These are phyloP conservation scores for Calcarius lapponicus DNA, from an alignment of 2,797 vertebrate species.

Conservation along the genomic window DNA sequence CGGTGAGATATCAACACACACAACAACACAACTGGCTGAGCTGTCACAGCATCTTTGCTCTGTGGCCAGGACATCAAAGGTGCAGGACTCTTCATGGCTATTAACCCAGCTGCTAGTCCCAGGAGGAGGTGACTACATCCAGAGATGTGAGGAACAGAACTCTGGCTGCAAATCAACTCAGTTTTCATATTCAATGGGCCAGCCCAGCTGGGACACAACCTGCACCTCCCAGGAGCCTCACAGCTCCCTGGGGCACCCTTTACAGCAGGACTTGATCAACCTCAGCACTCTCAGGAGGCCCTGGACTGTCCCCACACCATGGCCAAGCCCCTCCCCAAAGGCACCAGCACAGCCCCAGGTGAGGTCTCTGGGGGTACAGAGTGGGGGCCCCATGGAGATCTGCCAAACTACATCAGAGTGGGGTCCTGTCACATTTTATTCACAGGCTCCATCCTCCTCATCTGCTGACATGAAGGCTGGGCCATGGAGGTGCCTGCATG, in stretches of 20 bases:
- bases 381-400: neutral
- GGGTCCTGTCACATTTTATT: neutral
- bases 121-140: neutral
- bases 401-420: neutral
- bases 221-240: neutral
- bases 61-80: conserved; percentile 20
- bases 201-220: neutral
- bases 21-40: neutral
- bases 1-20: accelerated
- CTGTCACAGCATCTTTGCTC: neutral
- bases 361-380: accelerated
- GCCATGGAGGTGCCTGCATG: neutral
- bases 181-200: neutral
- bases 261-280: neutral
- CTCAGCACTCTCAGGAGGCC: neutral
- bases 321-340: neutral
- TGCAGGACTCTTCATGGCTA: neutral
- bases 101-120: neutral
- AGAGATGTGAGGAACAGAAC: neutral
- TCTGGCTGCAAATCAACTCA: neutral
- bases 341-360: neutral
- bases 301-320: neutral
- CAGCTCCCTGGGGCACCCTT: neutral
- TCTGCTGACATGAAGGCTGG: neutral
- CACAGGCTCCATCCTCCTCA: neutral